A percentile compares a stretch with the other conserved stretches of the same genome.
Evolutionary conservation across 2,113 vertebrate species (phyloP).

Genomic region (Apteryx owenii): DNA sequence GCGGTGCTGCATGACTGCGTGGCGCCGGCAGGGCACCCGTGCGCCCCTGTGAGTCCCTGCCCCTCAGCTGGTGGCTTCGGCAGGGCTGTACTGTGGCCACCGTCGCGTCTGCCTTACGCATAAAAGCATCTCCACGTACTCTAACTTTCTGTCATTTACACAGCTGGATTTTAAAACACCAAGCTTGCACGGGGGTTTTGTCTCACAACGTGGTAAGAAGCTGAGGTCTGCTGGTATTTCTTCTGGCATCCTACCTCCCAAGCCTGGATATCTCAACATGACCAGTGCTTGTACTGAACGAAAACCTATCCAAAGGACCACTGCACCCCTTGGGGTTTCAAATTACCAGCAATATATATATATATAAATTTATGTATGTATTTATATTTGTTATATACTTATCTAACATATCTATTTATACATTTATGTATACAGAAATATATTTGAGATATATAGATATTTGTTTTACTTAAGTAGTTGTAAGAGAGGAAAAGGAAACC

Average conservation of each 20-base stretch:
- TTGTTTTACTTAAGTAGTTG: neutral
- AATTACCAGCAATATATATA: neutral
- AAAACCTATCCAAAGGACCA: neutral
- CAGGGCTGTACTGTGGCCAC: neutral
- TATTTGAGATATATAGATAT: too few species aligned
- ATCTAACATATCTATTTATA: neutral
- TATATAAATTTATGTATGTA: neutral
- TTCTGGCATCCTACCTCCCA: neutral
- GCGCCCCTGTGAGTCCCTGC: neutral
- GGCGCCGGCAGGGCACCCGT: too few species aligned
- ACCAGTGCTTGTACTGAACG: rapidly evolving
- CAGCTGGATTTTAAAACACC: slow-evolving; percentile 6
- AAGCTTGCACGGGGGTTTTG: slow-evolving; percentile 37
- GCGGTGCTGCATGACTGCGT: too few species aligned
- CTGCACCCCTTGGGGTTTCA: neutral
- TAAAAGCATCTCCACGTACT: neutral
- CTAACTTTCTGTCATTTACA: slow-evolving; percentile 12
- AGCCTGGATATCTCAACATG: neutral
- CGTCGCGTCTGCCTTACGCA: neutral
- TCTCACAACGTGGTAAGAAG: slow-evolving; percentile 13
- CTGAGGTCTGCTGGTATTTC: neutral
- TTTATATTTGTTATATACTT: neutral
- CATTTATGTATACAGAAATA: neutral
- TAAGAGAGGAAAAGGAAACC: neutral
- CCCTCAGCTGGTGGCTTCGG: neutral